Conservation (phyloP, 2,113 vertebrate genomes). For the Festucalex cinctus region DNA sequence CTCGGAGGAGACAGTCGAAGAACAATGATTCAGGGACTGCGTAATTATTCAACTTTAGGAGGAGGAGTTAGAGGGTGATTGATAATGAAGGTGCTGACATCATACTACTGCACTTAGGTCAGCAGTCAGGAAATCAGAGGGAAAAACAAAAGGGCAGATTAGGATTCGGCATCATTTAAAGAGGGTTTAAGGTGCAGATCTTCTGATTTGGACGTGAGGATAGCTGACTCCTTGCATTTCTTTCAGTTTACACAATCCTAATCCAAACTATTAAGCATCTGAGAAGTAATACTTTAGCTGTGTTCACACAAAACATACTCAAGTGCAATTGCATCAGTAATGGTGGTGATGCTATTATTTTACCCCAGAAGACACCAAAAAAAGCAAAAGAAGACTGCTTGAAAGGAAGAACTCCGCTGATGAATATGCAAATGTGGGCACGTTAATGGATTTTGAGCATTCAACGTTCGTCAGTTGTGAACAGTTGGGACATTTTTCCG, state of each 20-base stretch:
- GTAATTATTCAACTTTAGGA: constrained; percentile 14
- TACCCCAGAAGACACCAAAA: too few relatives aligned
- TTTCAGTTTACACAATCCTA: not conserved
- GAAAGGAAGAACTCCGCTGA: too few relatives aligned
- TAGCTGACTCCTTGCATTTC: not conserved
- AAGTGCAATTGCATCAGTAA: not conserved
- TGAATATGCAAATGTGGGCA: too few relatives aligned
- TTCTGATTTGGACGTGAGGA: not conserved
- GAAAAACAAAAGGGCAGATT: constrained; percentile 14
- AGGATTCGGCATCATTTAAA: not conserved
- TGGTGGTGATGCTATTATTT: not conserved
- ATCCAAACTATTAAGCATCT: not conserved
- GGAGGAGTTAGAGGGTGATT: constrained; percentile 12
- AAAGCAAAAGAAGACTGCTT: too few relatives aligned
- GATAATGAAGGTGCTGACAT: constrained; percentile 45
- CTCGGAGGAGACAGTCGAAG: constrained; percentile 31
- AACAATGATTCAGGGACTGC: constrained; percentile 32
- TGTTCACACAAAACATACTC: not conserved
- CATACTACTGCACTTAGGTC: constrained; percentile 26
- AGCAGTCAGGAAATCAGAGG: constrained; percentile 18
- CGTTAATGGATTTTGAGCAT: too few relatives aligned
- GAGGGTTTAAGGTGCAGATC: not conserved
- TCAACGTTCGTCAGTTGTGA: too few relatives aligned
- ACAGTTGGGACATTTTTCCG: too few relatives aligned
- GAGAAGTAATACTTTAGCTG: not conserved